Evolutionary conservation across 2,888 invertebrate genomes (phyloP), one percentile per base, ranked within the genome.

Genomic region (Chesias legatella): DNA sequence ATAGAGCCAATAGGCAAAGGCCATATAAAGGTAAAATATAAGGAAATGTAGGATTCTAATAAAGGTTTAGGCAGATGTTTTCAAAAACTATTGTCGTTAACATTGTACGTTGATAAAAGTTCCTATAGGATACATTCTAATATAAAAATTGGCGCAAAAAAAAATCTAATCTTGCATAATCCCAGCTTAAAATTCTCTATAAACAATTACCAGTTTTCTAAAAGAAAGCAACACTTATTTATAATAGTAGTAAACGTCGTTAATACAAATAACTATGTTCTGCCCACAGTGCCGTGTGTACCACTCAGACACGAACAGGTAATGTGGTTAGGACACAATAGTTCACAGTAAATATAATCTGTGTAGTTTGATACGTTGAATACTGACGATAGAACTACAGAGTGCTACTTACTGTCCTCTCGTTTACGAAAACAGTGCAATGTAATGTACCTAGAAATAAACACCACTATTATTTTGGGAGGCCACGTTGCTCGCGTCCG

Each of bases 351-450:
- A 55, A 54, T 61, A 58, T 64, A 37, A 46, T 58, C 56, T 56
- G 67, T 65, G 70, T 63, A 66, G 43, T 64, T 69, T 62, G 50
- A 60, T 70, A 71, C 72, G 73, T 69, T 71, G 63, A 56, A 41
- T 44, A 52, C 52, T 52, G 55, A 47, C 31, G 17, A 33, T 30
- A 26, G 21, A 20, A 53, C 64, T 73, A 75, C 78, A 80, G 78
- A 78, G 77, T 80, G 79, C 79, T 73, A 79, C 76, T 58, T 73
- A 79, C 76, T 58, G 60, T 64, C 70, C 64, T 73, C 69, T 69
- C 63, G 28, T 26, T 33, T 41, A 42, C 11, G 4, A 28, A 53
- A 26, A 27, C 47, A 36, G n/a, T 21, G 9, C 20, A 23, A 43
- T 49, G 33, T 24, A 26, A 30, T 17, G 13, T 47, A 55, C 53